These are phyloP conservation scores for Sphaerodactylus townsendi DNA, from an alignment of 2,113 vertebrate genomes.

Conservation along the genomic window DNA sequence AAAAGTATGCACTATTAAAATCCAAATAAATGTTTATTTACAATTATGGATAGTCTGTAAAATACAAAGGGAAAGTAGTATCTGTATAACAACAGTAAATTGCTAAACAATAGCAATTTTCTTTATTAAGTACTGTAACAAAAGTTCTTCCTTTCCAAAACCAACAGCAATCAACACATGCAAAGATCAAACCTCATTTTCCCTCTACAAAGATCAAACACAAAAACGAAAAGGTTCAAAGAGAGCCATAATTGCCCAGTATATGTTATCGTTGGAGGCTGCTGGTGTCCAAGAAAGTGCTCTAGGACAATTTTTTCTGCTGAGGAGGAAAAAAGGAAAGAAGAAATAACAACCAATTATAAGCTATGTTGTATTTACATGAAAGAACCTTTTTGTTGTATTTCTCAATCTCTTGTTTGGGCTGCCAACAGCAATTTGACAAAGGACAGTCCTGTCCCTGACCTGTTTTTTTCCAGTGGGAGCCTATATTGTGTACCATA, in stretches of 20 bases:
- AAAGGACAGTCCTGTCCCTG: slow-evolving; percentile 74
- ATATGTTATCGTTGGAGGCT: slow-evolving; percentile 49
- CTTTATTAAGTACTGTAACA: not conserved
- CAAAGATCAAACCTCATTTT: not conserved
- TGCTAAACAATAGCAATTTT: not conserved
- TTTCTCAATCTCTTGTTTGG: slow-evolving; percentile 75
- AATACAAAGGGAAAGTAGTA: not conserved
- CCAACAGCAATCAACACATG: not conserved
- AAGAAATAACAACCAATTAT: slow-evolving; percentile 80
- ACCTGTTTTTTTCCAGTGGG: slow-evolving; percentile 78
- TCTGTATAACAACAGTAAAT: not conserved
- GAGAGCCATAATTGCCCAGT: slow-evolving; percentile 38
- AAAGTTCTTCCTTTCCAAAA: not conserved
- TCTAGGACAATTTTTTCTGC: slow-evolving; percentile 71
- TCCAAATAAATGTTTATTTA: not conserved
- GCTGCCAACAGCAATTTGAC: slow-evolving; percentile 84
- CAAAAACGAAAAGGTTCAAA: slow-evolving; percentile 26
- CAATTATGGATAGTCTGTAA: not conserved
- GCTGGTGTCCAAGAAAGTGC: slow-evolving; percentile 69
- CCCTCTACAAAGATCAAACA: not conserved
- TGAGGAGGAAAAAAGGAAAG: slow-evolving; percentile 68
- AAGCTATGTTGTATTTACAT: slow-evolving; percentile 73
- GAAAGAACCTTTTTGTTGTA: slow-evolving; percentile 80
- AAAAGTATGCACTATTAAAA: not conserved
- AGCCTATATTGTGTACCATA: slow-evolving; percentile 75